Percentiles rank a stretch among this genome's conserved stretches.
Evolutionary conservation across 2,113 vertebrate genomes (phyloP).

Genomic region (Camelus bactrianus): DNA sequence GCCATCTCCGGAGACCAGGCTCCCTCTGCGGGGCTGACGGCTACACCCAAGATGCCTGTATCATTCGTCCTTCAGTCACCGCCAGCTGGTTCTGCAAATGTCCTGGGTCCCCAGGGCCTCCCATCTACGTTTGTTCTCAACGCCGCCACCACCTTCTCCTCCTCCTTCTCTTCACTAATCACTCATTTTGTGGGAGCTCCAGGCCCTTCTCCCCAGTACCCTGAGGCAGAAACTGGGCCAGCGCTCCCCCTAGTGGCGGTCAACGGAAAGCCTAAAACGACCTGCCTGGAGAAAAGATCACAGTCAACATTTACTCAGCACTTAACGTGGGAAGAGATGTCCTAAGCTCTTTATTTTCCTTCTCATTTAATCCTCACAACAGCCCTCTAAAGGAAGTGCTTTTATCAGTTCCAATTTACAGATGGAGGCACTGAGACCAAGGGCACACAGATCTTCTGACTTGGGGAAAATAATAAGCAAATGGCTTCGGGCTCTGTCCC

Average conservation of each 20-base stretch:
- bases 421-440: background rate
- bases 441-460: background rate
- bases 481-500: too few relatives aligned
- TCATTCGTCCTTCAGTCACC: background rate
- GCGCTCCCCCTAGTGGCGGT: background rate
- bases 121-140: background rate
- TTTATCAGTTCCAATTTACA: background rate
- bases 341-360: too few relatives aligned
- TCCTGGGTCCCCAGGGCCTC: background rate
- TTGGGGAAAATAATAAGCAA: background rate
- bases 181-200: fast-evolving
- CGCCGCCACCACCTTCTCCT: background rate
- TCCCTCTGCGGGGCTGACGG: background rate
- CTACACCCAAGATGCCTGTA: background rate
- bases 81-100: background rate
- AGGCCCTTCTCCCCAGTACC: background rate
- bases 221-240: background rate
- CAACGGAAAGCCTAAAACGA: background rate
- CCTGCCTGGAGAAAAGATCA: background rate
- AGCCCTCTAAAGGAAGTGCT: background rate
- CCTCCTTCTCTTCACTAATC: fast-evolving
- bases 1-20: background rate
- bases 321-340: too few relatives aligned
- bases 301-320: fast-evolving
- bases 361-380: background rate